Percentiles rank a stretch among this genome's conserved stretches.
These are phyloP conservation scores for Zosterops pallidus DNA, from an alignment of 2,113 vertebrate genomes.

Conservation along the genomic window DNA sequence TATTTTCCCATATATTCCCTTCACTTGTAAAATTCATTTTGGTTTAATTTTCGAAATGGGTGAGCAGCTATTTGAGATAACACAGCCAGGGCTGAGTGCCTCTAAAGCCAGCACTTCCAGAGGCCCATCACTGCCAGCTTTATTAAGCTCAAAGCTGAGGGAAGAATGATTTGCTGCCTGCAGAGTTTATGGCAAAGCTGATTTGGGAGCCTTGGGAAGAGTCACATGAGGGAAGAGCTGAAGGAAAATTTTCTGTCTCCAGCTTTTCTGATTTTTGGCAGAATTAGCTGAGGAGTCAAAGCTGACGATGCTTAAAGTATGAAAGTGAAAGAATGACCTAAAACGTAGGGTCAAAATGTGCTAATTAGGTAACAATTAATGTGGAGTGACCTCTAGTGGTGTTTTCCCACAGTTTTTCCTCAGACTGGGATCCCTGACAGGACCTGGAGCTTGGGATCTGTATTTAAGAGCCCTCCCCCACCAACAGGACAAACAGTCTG, in stretches of 20 bases:
- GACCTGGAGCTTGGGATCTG: background rate
- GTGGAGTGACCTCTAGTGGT: constrained; percentile 62
- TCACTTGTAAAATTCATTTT: background rate
- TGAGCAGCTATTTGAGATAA: background rate
- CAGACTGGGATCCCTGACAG: background rate
- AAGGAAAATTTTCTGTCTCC: background rate
- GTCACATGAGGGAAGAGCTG: background rate
- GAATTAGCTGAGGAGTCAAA: background rate
- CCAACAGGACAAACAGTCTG: background rate
- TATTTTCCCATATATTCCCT: background rate
- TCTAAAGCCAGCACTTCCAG: background rate
- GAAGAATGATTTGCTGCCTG: background rate
- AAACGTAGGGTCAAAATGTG: background rate
- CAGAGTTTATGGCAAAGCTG: background rate
- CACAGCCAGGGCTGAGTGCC: background rate
- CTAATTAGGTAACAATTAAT: constrained; percentile 55
- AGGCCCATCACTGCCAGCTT: background rate
- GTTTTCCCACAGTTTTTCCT: background rate
- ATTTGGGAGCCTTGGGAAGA: background rate
- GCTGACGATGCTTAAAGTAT: background rate
- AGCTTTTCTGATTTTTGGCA: background rate
- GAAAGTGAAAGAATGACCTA: background rate
- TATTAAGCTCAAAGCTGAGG: background rate
- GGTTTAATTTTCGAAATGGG: background rate
- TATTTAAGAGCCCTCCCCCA: fast-evolving